Conservation (phyloP, 2,888 invertebrate genomes). For the Cantharis nigra region DNA sequence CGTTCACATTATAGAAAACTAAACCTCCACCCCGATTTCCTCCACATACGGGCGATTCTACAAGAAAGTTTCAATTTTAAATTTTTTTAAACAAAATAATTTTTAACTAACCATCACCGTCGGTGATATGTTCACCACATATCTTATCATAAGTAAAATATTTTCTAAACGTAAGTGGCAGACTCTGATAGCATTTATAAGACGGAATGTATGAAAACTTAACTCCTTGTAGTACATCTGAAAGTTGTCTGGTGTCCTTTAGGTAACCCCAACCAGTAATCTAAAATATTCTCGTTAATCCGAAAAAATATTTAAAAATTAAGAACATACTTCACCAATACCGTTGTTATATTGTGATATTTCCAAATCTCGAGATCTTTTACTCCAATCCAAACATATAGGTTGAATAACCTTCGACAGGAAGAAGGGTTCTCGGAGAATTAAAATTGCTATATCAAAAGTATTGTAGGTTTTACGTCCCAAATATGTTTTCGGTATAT, state of each 20-base stretch:
- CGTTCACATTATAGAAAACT: neutral
- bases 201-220: neutral
- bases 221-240: neutral
- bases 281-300: neutral
- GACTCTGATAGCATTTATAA: neutral
- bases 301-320: neutral
- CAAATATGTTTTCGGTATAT: conserved; percentile 35
- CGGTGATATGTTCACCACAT: neutral
- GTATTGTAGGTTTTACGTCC: conserved; percentile 38
- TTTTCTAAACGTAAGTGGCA: neutral
- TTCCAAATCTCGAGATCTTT: conserved; percentile 20
- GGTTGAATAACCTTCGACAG: conserved; percentile 47
- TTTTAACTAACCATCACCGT: neutral
- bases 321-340: conserved; percentile 39
- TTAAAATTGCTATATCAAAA: conserved; percentile 49
- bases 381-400: conserved; percentile 47
- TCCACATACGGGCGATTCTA: neutral
- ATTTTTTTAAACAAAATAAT: neutral
- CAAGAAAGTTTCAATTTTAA: neutral
- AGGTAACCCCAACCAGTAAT: neutral
- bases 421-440: conserved; percentile 40
- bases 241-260: neutral
- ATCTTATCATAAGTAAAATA: neutral
- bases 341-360: conserved; percentile 7
- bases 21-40: neutral